Evolutionary conservation across 1,140 invertebrate genomes (phyloP).

Genomic region (Megathymus violae): DNA sequence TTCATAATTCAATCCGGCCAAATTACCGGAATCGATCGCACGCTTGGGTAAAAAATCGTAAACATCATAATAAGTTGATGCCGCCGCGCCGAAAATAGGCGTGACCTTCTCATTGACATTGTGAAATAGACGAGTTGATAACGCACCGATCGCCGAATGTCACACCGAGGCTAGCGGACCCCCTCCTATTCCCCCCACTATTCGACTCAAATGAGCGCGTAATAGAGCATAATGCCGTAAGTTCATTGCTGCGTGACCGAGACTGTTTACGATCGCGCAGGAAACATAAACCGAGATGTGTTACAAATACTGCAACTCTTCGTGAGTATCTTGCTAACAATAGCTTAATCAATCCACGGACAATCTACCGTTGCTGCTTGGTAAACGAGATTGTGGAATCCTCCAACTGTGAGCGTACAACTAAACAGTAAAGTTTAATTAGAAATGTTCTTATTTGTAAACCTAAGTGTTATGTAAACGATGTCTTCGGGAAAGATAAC

Average conservation of each 20-base stretch:
- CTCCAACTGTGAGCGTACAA: conserved; percentile 11
- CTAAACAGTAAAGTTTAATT: conserved; percentile 24
- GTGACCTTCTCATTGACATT: conserved; percentile 83
- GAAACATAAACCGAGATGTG: conserved; percentile 27
- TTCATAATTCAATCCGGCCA: conserved; percentile 25
- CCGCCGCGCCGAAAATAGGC: conserved; percentile 69
- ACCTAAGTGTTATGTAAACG: not conserved
- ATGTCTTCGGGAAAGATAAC: conserved; percentile 10
- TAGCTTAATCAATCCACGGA: conserved; percentile 21
- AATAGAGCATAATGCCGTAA: conserved; percentile 48
- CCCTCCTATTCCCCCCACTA: conserved; percentile 66
- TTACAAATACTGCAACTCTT: conserved; percentile 18
- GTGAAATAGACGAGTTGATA: conserved; percentile 83
- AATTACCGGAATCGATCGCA: conserved; percentile 29
- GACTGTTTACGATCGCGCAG: conserved; percentile 19
- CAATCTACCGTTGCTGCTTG: conserved; percentile 27
- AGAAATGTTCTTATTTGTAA: conserved; percentile 16
- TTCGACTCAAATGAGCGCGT: conserved; percentile 47
- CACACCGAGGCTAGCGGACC: conserved; percentile 75
- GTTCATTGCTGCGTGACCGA: conserved; percentile 59
- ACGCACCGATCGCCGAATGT: conserved; percentile 78
- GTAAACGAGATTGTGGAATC: conserved; percentile 33
- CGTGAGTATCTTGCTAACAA: conserved; percentile 22
- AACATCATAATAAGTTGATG: conserved; percentile 52
- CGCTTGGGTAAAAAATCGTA: conserved; percentile 30